These are phyloP conservation scores for Polypterus bichir DNA, from an alignment of 2,113 vertebrate genomes.

Conservation along the genomic window DNA sequence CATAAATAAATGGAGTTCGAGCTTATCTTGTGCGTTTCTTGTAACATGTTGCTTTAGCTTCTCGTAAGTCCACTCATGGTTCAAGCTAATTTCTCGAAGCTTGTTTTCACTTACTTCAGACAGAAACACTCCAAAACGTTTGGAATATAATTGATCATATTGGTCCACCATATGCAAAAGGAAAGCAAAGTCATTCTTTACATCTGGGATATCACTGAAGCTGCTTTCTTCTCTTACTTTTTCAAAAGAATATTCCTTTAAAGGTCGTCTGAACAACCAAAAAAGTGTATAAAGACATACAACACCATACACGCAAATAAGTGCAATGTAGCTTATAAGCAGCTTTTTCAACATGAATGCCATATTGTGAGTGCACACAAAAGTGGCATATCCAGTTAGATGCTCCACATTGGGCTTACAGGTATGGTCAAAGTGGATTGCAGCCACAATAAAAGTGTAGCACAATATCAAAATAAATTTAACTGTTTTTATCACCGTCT, in stretches of 20 bases:
- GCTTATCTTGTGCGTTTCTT: slow-evolving; percentile 79
- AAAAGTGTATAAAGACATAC: slow-evolving; percentile 92
- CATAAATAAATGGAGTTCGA: slow-evolving; percentile 90
- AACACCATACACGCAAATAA: slow-evolving; percentile 85
- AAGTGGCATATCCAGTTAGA: slow-evolving; percentile 78
- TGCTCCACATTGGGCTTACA: slow-evolving; percentile 83
- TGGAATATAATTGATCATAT: slow-evolving; percentile 91
- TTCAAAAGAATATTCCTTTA: slow-evolving; percentile 96
- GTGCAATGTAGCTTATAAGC: slow-evolving; percentile 88
- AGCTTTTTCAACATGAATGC: slow-evolving; percentile 93
- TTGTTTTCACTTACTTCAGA: slow-evolving; percentile 97
- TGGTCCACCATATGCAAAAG: slow-evolving; percentile 97
- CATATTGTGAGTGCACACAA: slow-evolving; percentile 95
- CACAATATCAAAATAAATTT: slow-evolving; percentile 93
- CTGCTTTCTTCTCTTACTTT: slow-evolving; percentile 95
- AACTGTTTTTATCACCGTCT: slow-evolving; percentile 89
- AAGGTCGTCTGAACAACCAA: slow-evolving; percentile 86
- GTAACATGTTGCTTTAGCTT: slow-evolving; percentile 86
- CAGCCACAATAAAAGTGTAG: slow-evolving; percentile 88
- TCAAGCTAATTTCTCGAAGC: slow-evolving; percentile 83
- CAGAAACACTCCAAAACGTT: slow-evolving; percentile 89
- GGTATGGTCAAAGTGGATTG: slow-evolving; percentile 79
- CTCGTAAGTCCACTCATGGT: slow-evolving; percentile 94
- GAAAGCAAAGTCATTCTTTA: slow-evolving; percentile 95
- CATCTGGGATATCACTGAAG: slow-evolving; percentile 95